Evolutionary conservation across 2,888 invertebrate genomes (phyloP).

Genomic region (Choristoneura rosaceana): DNA sequence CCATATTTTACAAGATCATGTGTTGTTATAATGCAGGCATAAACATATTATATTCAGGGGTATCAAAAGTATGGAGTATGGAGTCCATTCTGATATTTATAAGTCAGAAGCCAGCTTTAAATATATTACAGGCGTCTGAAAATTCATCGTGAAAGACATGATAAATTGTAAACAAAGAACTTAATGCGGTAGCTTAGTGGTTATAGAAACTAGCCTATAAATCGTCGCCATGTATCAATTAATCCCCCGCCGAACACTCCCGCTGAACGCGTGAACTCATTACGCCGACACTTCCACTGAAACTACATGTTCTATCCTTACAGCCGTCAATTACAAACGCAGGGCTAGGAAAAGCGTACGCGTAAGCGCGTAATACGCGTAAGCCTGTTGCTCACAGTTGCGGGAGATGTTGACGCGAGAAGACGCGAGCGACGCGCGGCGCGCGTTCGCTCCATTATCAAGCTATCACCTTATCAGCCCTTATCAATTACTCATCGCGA

Average conservation of each 20-base stretch:
- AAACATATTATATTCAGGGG: no score
- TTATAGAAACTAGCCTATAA: not conserved
- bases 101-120: no score
- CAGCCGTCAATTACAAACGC: constrained; percentile 26
- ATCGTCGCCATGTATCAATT: constrained; percentile 3
- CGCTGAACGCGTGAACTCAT: constrained; percentile 39
- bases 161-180: not conserved
- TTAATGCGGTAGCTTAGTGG: not conserved
- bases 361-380: not conserved
- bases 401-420: constrained; percentile 70
- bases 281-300: constrained; percentile 32
- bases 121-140: no score
- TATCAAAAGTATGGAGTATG: no score
- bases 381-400: constrained; percentile 55
- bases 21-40: no score
- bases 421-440: constrained; percentile 61
- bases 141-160: no score
- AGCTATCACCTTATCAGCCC: constrained; percentile 68
- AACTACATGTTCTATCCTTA: constrained; percentile 29
- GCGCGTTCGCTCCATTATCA: constrained; percentile 61
- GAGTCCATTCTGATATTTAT: no score
- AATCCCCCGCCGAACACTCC: constrained; percentile 18
- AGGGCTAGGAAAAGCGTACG: constrained; percentile 11
- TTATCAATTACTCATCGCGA: constrained; percentile 81
- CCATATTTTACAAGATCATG: no score